Evolutionary conservation across 2,113 vertebrate genomes (phyloP), one percentile per base, ranked within the genome.

Genomic region (Bolborhynchus lineola): DNA sequence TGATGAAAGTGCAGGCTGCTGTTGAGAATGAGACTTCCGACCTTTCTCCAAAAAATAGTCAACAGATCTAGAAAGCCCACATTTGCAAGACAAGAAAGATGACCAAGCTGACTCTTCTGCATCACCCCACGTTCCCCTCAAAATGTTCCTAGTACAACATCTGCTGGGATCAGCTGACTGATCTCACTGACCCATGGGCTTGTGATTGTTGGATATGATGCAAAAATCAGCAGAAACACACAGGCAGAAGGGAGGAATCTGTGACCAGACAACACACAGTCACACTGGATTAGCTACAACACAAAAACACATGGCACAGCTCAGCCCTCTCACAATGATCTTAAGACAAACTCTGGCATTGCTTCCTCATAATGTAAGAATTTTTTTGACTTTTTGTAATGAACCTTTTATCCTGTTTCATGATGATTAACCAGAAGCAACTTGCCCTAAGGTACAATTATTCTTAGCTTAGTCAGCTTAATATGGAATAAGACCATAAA

Each of bases 21-120:
- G 19, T 52, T n/a, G 65, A 55, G 8, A 41, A 57, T 17, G 14
- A 50, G 18, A n/a, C 37, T 57, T 67, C 55, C 49, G 42, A 64
- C 21, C 33, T 5, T 42, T 25, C 77, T 67, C 39, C 55, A 64
- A 80, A 88, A 50, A 5, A 2, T 29, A 15, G 8, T 25, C 57
- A 68, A 59, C 23, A 47, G 6, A 35, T 24, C 16, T 26, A 23
- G 68, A 90, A 13, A 60, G 47, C 7, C 7, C 21, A 20, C 0
- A 0, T 25, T 21, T 42, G 49, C 29, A 29, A 47, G 39, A 2
- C 15, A 39, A 50, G 25, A 47, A 70, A 65, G 24, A 57, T 10
- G 11, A 68, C 8, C 8, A 35, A 46, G 24, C 13, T 0, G 0
- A 41, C 11, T 25, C 35, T 39, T 42, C 17, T 5, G 4, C n/a